Evolutionary conservation across 2,797 vertebrate genomes (phyloP), one percentile per base, ranked within the genome.

Genomic region (Lates japonicus): DNA sequence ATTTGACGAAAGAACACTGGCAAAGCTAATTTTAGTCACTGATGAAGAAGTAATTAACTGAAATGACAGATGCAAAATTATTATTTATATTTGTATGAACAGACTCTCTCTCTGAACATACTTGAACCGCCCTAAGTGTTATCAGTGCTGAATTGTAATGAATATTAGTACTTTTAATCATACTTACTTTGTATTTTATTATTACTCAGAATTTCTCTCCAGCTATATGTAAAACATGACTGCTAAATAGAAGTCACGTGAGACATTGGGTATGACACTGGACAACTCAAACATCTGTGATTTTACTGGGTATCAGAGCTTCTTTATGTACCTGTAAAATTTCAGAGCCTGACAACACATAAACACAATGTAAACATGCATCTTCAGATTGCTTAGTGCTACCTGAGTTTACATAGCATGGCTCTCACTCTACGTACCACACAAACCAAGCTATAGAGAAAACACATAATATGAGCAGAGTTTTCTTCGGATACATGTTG

Each of bases 11-110:
- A 64, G 7, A 39, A 25, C 41, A 66, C 19, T 16, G 29, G 12
- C 10, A 76, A 74, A 66, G 29, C 11, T 63, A 10, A 60, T 61
- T 59, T 58, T 51, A 75, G n/a, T 59, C 11, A 29, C 22, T 52
- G 25, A 59, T 63, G 13, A 72, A 67, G 37, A 46, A 29, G 25
- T 68, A 58, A 83, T 81, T 58, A 58, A 42, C 41, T 29, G 5
- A 41, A 72, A 44, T 63, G 62, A 61, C 22, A 22, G 10, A 42
- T 72, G 14, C 2, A 70, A 29, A 22, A 68, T 22, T 52, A 39
- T 44, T 31, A 7, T 59, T 55, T 60, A 9, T 29, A 29, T 60
- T 41, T 60, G 4, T 35, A 9, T 41, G 31, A 52, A 25, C 1
- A n/a, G 3, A 20, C 7, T 29, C 25, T 29, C 25, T 29, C 25